phyloP scores from a whole-genome alignment of 2,113 vertebrate species.

The Glareola pratincola region DNA sequence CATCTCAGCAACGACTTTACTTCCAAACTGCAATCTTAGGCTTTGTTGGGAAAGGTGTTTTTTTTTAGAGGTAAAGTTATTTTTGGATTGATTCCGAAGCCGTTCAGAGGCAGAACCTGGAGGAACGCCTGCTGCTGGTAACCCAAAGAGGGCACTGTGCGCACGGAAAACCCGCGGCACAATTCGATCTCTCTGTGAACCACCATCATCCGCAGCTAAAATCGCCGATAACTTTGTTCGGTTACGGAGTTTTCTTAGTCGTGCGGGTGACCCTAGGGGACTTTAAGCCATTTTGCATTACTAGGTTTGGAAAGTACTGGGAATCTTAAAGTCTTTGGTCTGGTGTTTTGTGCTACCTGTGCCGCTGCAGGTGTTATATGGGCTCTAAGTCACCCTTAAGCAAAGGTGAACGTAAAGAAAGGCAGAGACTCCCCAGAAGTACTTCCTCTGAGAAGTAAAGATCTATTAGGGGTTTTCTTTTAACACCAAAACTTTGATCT shows the following conservation, averaged over 20 bases:
- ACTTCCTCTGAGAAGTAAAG: neutral
- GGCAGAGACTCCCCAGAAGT: neutral
- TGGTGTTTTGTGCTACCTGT: neutral
- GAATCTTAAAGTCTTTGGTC: neutral
- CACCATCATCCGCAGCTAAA: neutral
- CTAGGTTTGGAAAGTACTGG: neutral
- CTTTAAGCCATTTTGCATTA: neutral
- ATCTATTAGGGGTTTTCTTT: neutral
- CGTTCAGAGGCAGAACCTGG: neutral
- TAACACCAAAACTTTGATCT: neutral
- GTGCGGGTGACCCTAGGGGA: neutral
- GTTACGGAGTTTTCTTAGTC: neutral
- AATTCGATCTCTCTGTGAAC: accelerated
- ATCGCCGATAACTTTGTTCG: accelerated
- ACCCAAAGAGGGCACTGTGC: slow-evolving; percentile 52
- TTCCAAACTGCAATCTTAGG: neutral
- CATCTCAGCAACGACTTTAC: neutral
- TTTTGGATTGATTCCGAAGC: neutral
- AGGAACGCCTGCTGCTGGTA: neutral
- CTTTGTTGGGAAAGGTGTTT: neutral
- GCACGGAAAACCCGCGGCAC: neutral
- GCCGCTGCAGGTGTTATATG: accelerated
- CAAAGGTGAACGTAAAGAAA: neutral
- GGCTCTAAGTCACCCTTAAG: neutral
- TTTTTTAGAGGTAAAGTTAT: neutral